Evolutionary conservation across 2,797 vertebrate genomes (phyloP).

Genomic region (Syncerus caffer): DNA sequence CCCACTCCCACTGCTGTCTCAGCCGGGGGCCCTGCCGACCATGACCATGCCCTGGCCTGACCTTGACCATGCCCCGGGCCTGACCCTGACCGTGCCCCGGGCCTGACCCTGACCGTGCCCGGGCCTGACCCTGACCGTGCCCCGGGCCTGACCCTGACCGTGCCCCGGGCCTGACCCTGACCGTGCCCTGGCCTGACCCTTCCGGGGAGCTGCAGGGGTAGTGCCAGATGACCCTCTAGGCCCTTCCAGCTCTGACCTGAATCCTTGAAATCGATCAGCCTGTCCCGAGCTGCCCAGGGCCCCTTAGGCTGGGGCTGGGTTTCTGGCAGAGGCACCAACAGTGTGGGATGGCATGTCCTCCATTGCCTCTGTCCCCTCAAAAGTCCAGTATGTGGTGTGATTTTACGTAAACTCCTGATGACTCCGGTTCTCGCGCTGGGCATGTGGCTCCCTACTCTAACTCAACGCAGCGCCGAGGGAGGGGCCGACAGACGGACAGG

Average conservation of each 20-base stretch:
- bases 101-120: background rate
- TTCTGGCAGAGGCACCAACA: background rate
- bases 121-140: background rate
- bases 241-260: background rate
- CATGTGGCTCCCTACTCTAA: background rate
- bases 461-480: fast-evolving
- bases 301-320: background rate
- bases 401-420: background rate
- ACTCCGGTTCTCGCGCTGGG: background rate
- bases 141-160: background rate
- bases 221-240: background rate
- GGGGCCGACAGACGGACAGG: background rate
- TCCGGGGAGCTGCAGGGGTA: background rate
- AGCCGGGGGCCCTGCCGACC: background rate
- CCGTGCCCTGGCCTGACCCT: background rate
- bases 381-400: no score
- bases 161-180: no score
- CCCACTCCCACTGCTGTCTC: background rate
- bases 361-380: background rate
- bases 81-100: no score
- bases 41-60: background rate
- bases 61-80: no score
- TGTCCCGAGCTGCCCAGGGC: background rate
- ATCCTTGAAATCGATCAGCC: background rate
- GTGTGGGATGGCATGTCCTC: background rate